Base-by-base conservation (phyloP, 2,113 vertebrate species). In the Glaucidium brasilianum region DNA sequence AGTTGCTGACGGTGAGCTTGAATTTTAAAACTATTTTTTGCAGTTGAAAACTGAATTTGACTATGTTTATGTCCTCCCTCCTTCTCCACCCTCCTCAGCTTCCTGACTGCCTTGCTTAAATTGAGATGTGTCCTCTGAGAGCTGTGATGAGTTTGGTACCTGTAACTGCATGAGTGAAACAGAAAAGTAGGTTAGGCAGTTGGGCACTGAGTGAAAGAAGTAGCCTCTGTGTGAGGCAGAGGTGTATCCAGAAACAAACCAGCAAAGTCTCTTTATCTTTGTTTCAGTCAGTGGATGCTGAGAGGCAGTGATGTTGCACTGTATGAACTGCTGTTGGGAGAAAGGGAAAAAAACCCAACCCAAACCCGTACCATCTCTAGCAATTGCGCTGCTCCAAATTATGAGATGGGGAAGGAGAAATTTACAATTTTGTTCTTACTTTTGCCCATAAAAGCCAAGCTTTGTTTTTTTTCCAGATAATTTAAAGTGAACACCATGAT, bases 191-290 rank as follows among this genome's bases (percentile, higher is more conserved):
- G 49, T 32, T 1, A 3, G 27, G 52, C 19, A 60, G 22, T 21
- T 1, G 4, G 35, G 25, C 16, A 35, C 1, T 0, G 4, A 20
- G 16, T 43, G 67, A 30, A 47, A 23, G 58, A 35, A 47, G 25
- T 8, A 43, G 6, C 32, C 18, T 43, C 66, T 30, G 49, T 49
- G 55, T 3, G 1, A n/a, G 66, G 71, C 66, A 74, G 25, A 69
- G 43, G 32, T 50, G 53, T 39, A 35, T n/a, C 62, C 41, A 47
- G 53, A 60, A n/a, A 19, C 55, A 73, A 0, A 21, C 56, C 11
- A 6, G 32, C 16, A 23, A 23, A 20, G 27, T 59, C 15, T 63
- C 29, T 56, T 79, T 14, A 5, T 67, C 35, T 56, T 39, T 52
- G 32, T 50, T 26, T 20, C 39, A 22, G 63, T 10, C n/a, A 12